Evolutionary conservation across 1,140 invertebrate genomes (phyloP).

Genomic region (Limonius californicus): DNA sequence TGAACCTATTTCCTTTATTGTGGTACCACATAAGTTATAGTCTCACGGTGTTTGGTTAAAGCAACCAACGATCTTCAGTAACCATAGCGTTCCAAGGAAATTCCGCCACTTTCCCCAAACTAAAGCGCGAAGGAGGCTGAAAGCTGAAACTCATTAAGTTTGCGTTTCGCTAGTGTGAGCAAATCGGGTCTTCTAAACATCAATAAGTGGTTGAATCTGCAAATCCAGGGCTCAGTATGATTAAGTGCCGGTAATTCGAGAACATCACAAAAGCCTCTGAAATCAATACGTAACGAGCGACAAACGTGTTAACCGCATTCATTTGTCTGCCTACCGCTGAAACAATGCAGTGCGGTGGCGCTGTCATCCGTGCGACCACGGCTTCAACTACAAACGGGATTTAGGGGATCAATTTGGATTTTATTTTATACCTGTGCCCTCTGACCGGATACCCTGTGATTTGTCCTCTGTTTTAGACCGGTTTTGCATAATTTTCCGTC

Average conservation of each 20-base stretch:
- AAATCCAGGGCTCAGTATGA: conserved; percentile 36
- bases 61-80: too few relatives aligned
- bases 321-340: conserved; percentile 45
- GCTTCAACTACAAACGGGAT: conserved; percentile 25
- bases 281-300: conserved; percentile 45
- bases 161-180: neutral
- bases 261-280: conserved; percentile 40
- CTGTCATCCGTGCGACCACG: conserved; percentile 30
- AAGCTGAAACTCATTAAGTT: neutral
- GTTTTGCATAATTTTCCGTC: too few relatives aligned
- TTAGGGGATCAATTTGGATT: conserved; percentile 22
- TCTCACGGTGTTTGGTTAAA: too few relatives aligned
- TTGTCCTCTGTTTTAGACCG: too few relatives aligned
- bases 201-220: conserved; percentile 18
- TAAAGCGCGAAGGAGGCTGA: neutral
- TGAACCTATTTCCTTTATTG: too few relatives aligned
- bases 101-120: too few relatives aligned
- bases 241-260: conserved; percentile 41
- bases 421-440: conserved; percentile 5
- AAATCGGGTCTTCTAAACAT: neutral
- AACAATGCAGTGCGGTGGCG: conserved; percentile 44
- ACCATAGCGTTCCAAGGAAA: too few relatives aligned
- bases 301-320: conserved; percentile 46
- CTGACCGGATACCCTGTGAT: too few relatives aligned
- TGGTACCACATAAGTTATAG: too few relatives aligned